Evolutionary conservation across 2,113 vertebrate species (phyloP).

Genomic region (Odocoileus virginianus): DNA sequence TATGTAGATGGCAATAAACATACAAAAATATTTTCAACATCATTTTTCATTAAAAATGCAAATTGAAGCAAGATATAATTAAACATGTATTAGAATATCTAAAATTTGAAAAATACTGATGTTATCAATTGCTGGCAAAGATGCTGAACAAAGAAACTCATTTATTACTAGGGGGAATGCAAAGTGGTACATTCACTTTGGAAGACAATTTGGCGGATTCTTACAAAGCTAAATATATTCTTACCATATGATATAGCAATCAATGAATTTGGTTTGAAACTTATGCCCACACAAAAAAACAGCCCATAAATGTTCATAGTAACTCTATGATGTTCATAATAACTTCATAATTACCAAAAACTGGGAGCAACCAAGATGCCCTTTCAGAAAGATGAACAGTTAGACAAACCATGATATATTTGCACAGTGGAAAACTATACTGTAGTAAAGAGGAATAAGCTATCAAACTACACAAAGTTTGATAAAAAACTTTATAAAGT

Average conservation of each 20-base stretch:
- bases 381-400: not conserved
- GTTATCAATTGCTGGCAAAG: not conserved
- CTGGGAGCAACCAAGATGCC: not conserved
- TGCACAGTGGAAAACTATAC: not conserved
- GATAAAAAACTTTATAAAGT: too few species aligned
- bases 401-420: not conserved
- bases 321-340: not conserved
- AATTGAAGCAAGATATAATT: constrained; percentile 18
- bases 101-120: not conserved
- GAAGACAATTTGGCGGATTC: not conserved
- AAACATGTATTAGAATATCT: not conserved
- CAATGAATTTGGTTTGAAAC: not conserved
- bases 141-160: not conserved
- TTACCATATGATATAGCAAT: not conserved
- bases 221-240: not conserved
- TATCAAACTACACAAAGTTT: not conserved
- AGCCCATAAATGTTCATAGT: not conserved
- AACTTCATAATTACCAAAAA: not conserved
- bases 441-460: not conserved
- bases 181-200: not conserved
- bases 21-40: not conserved
- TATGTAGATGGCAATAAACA: not conserved
- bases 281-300: not conserved
- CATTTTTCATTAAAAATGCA: not conserved
- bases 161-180: not conserved